Base-by-base conservation (phyloP, 2,113 vertebrate genomes). In the Peromyscus californicus region DNA sequence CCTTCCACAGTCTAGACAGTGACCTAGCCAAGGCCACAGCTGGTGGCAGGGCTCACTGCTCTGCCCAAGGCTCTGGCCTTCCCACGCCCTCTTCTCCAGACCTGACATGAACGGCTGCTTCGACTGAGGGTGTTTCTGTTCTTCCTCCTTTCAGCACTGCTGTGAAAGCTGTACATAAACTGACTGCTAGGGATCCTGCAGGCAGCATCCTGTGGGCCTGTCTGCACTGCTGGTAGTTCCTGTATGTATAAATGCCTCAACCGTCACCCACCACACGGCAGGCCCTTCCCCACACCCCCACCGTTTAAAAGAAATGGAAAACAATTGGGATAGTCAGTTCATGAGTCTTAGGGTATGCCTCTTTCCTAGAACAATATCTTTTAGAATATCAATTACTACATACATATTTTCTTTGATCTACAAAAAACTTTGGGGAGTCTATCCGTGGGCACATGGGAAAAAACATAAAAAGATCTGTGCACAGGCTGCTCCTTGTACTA, bases 1-100 rank as follows among this genome's bases (percentile, higher is more conserved):
- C 13, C 7, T 0, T 3, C 45, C 29, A 9, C 0, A 2, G 3
- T 70, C 70, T 75, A 22, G 45, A 48, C 1, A 61, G 78, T 48
- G 65, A 90, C 48, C 42, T 3, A 22, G 12, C 42, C 85, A 59
- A 51, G 83, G 85, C 72, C 0, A 2, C 26, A 22, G 33, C 29
- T 63, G 83, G 42, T 0, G 17, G 5, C 31, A 70, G 48, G 67
- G 85, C 12, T 67, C 21, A n/a, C 24, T n/a, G 22, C 69, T 54
- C 33, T 24, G 36, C 48, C 45, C 19, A 15, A 22, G 29, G 84
- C 84, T 54, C 48, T 74, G 67, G 33, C 67, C 67, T 39, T 89
- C 33, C 26, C 48, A 74, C 22, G 29, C 42, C 33, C 22, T 17
- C 48, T 51, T 69, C 45, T 26, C 48, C 48, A 89, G 48, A 48